Evolutionary conservation across 1,140 invertebrate species (phyloP).

Genomic region (Armadillidium nasatum): DNA sequence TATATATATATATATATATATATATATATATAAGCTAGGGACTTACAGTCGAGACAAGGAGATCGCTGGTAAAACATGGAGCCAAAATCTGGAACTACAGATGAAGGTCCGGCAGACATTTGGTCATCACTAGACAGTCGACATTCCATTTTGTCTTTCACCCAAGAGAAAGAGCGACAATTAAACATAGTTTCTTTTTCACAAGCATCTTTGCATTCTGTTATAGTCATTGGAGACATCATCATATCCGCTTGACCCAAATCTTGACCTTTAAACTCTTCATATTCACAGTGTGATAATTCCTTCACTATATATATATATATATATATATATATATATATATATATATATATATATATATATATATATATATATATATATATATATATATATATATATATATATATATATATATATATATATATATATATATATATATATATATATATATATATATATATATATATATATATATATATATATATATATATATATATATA

Average conservation of each 20-base stretch:
- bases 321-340: background rate
- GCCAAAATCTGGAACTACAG: conserved; percentile 48
- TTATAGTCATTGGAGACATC: conserved; percentile 44
- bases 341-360: too few species aligned
- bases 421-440: too few species aligned
- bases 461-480: too few species aligned
- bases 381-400: too few species aligned
- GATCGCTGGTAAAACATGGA: conserved; percentile 54
- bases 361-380: too few species aligned
- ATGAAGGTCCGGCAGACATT: conserved; percentile 50
- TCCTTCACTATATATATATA: conserved; percentile 18
- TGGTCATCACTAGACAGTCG: conserved; percentile 53
- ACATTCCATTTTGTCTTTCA: conserved; percentile 47
- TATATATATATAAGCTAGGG: too few species aligned
- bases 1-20: too few species aligned
- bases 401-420: too few species aligned
- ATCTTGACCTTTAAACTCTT: conserved; percentile 50
- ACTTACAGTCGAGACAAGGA: conserved; percentile 55
- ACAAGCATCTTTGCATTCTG: conserved; percentile 36
- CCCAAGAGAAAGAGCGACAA: conserved; percentile 53
- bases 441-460: too few species aligned
- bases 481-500: too few species aligned
- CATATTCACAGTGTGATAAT: conserved; percentile 51
- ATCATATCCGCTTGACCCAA: conserved; percentile 50
- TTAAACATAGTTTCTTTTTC: conserved; percentile 51